Evolutionary conservation across 2,888 invertebrate species (phyloP).

Genomic region (Pollenia labialis): DNA sequence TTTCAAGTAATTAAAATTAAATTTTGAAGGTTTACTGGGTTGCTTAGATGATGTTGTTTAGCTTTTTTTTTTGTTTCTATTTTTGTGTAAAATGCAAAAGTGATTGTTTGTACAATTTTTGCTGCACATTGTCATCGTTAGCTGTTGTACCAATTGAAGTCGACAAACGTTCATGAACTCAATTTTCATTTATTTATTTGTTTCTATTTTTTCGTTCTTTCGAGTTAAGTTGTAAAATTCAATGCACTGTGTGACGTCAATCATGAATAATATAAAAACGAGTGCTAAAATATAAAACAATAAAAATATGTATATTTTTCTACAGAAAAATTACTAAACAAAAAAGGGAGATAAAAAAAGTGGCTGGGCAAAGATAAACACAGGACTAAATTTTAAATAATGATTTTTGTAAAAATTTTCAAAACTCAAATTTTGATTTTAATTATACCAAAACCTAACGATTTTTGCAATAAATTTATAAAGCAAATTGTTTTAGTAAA

Average conservation of each 20-base stretch:
- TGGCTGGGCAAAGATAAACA: too few relatives aligned
- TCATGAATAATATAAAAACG: slow-evolving; percentile 57
- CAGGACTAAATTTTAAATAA: too few relatives aligned
- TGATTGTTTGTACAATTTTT: slow-evolving; percentile 49
- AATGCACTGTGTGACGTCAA: slow-evolving; percentile 72
- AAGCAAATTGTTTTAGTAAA: not conserved
- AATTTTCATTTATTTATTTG: slow-evolving; percentile 73
- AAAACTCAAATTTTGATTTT: not conserved
- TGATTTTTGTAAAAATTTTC: too few relatives aligned
- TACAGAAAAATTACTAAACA: not conserved
- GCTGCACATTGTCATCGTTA: slow-evolving; percentile 25
- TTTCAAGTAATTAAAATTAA: too few relatives aligned
- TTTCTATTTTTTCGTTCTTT: not conserved
- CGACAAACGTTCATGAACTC: slow-evolving; percentile 83
- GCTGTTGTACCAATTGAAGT: slow-evolving; percentile 77
- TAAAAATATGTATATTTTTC: not conserved
- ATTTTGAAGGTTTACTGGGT: not conserved
- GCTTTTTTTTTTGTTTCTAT: slow-evolving; percentile 13
- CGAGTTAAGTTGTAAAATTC: slow-evolving; percentile 58
- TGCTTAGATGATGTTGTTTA: not conserved
- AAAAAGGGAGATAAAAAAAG: too few relatives aligned
- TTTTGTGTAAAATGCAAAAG: not conserved
- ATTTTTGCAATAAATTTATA: not conserved
- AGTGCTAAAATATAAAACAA: not conserved
- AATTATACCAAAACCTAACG: not conserved